These are phyloP conservation scores for Adela reaumurella DNA, from an alignment of 2,888 invertebrate species.

Conservation along the genomic window DNA sequence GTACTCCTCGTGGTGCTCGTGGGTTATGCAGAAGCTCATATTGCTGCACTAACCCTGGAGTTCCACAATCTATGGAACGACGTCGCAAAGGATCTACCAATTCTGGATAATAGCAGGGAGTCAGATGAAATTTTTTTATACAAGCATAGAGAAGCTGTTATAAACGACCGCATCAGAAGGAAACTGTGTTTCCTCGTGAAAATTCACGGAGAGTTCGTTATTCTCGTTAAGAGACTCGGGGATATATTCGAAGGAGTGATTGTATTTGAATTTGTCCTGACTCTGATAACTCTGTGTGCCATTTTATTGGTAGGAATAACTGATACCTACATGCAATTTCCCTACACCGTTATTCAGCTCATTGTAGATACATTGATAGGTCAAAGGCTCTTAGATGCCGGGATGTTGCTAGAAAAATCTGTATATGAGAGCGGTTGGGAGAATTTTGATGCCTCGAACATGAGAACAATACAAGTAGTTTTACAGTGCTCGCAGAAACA, in stretches of 20 bases:
- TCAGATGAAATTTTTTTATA: conserved; percentile 13
- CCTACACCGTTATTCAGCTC: conserved; percentile 17
- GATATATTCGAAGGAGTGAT: conserved; percentile 19
- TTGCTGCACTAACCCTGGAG: conserved; percentile 25
- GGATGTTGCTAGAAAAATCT: conserved; percentile 21
- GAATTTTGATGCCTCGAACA: conserved; percentile 25
- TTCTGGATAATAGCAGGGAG: too few relatives aligned
- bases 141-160: conserved; percentile 9
- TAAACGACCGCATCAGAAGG: conserved; percentile 15
- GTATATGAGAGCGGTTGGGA: conserved; percentile 35
- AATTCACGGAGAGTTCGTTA: conserved; percentile 17
- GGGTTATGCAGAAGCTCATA: conserved; percentile 26
- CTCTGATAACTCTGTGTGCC: conserved; percentile 18
- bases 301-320: conserved; percentile 23
- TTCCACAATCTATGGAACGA: conserved; percentile 21
- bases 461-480: conserved; percentile 25
- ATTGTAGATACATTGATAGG: conserved; percentile 29
- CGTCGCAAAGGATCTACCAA: not conserved
- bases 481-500: conserved; percentile 28
- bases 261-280: conserved; percentile 20
- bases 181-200: conserved; percentile 16
- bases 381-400: conserved; percentile 28
- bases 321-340: conserved; percentile 23
- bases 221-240: conserved; percentile 17
- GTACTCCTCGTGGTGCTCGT: conserved; percentile 11